Evolutionary conservation across 2,113 vertebrate genomes (phyloP).

Genomic region (Entomyzon cyanotis): DNA sequence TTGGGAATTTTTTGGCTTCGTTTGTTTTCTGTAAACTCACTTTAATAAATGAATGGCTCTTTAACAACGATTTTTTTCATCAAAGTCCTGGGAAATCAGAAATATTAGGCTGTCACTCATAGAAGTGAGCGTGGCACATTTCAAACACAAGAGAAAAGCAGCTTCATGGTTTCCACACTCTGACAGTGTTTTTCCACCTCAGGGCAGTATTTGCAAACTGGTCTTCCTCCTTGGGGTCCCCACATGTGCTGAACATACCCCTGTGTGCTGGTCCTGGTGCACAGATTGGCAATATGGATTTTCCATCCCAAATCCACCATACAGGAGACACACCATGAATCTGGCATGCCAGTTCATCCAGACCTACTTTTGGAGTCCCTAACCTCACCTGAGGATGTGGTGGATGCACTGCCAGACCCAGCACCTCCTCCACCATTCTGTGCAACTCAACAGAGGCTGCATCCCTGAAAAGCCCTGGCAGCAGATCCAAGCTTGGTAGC

Average conservation of each 20-base stretch:
- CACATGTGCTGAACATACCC: neutral
- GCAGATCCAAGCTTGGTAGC: neutral
- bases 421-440: neutral
- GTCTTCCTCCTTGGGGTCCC: neutral
- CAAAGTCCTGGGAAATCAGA: neutral
- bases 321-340: neutral
- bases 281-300: neutral
- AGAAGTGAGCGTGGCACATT: fast-evolving
- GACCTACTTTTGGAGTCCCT: neutral
- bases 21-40: neutral
- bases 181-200: neutral
- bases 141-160: neutral
- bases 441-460: neutral
- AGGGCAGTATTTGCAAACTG: neutral
- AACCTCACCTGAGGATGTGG: neutral
- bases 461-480: neutral
- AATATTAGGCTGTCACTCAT: neutral
- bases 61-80: neutral
- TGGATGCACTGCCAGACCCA: neutral
- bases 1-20: neutral
- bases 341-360: neutral
- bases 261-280: neutral
- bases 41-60: neutral
- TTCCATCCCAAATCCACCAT: fast-evolving
- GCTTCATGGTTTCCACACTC: neutral